phyloP scores from a whole-genome alignment of 2,113 vertebrate species.

The Penelope pileata region DNA sequence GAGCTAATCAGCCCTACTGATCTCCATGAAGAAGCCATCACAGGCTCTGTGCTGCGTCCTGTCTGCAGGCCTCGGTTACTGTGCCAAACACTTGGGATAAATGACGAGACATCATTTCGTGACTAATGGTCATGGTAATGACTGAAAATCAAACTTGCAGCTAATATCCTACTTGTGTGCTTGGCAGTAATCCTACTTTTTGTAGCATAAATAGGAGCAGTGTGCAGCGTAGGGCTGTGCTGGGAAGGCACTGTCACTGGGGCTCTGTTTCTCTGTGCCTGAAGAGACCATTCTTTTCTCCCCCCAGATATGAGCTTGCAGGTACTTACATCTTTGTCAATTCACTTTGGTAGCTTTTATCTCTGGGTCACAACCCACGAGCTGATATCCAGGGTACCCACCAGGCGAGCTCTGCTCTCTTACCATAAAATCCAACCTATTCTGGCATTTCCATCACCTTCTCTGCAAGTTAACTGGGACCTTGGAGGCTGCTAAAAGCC shows the following conservation, averaged over 20 bases:
- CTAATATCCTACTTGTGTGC: background rate
- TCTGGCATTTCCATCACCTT: accelerated
- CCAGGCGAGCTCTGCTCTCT: accelerated
- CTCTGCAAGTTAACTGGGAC: background rate
- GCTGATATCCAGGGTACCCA: background rate
- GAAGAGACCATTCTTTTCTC: background rate
- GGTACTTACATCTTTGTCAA: background rate
- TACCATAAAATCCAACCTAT: accelerated
- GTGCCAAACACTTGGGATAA: background rate
- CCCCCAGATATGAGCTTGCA: background rate
- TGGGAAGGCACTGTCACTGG: background rate
- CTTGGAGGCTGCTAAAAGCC: background rate
- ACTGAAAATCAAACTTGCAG: background rate
- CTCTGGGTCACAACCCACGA: background rate
- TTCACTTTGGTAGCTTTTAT: background rate
- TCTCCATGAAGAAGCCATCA: conserved; percentile 30
- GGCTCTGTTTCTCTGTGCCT: background rate
- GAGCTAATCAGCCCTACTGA: conserved; percentile 1
- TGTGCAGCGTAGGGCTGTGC: background rate
- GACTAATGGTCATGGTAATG: background rate
- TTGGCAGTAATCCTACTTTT: background rate
- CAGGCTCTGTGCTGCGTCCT: conserved; percentile 9
- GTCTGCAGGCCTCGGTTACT: background rate
- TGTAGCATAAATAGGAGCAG: background rate
- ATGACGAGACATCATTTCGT: background rate